phyloP scores from a whole-genome alignment of 2,888 invertebrate genomes.

The Mellilla xanthometata region DNA sequence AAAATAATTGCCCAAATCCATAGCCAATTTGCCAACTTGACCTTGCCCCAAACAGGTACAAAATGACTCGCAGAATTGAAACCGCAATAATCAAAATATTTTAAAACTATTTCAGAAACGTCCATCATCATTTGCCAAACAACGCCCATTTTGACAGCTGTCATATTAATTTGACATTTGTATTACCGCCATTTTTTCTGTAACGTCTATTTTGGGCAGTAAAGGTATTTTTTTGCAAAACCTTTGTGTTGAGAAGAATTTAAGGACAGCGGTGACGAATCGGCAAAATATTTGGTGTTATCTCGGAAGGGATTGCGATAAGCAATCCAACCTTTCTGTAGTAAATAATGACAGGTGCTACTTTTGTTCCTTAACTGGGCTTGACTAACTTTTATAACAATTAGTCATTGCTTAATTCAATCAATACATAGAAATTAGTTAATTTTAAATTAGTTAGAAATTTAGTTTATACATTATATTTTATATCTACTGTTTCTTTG shows the following conservation, averaged over 20 bases:
- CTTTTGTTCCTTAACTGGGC: conserved; percentile 6
- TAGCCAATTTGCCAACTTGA: neutral
- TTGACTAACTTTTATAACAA: no score
- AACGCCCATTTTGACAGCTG: conserved; percentile 71
- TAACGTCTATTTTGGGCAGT: conserved; percentile 28
- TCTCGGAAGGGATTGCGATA: conserved; percentile 33
- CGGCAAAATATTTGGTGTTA: conserved; percentile 43
- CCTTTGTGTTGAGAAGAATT: conserved; percentile 26
- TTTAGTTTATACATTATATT: no score
- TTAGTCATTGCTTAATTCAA: no score
- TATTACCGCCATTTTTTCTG: conserved; percentile 46
- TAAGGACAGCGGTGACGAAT: conserved; percentile 39
- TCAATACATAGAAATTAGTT: no score
- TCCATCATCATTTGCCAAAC: conserved; percentile 62
- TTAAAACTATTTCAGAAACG: conserved; percentile 40
- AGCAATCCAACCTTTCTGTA: conserved; percentile 34
- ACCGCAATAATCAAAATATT: conserved; percentile 48
- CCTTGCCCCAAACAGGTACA: conserved; percentile 29
- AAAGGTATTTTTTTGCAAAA: conserved; percentile 39
- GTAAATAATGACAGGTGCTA: conserved; percentile 16
- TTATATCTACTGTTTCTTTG: no score
- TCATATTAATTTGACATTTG: conserved; percentile 71
- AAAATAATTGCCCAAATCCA: no score
- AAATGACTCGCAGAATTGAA: conserved; percentile 34
- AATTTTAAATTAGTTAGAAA: no score